These are phyloP conservation scores for Cantharis nigra DNA, from an alignment of 2,888 invertebrate genomes.

Conservation along the genomic window DNA sequence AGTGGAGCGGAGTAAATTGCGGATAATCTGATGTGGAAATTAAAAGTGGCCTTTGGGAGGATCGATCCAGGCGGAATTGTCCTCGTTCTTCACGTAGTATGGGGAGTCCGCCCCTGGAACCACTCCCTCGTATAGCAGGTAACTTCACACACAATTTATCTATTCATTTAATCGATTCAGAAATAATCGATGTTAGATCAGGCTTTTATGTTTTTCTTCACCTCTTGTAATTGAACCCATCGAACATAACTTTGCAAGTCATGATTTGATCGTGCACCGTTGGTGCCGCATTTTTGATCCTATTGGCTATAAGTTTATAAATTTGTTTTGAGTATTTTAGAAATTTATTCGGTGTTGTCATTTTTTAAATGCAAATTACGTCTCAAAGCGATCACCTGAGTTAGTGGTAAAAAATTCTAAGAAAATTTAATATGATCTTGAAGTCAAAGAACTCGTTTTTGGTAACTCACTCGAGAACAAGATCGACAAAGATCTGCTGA, in stretches of 20 bases:
- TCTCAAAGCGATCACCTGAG: background rate
- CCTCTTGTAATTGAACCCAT: background rate
- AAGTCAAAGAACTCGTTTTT: background rate
- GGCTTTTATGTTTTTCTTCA: background rate
- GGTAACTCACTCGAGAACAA: constrained; percentile 1
- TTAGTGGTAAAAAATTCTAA: background rate
- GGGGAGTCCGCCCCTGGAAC: background rate
- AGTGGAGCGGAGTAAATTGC: no score
- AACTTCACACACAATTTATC: background rate
- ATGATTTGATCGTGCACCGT: background rate
- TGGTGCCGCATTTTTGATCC: background rate
- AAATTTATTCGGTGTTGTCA: background rate
- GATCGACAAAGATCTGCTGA: constrained; percentile 4
- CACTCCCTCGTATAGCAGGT: background rate
- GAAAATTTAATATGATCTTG: background rate
- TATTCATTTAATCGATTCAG: background rate
- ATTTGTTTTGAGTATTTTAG: background rate
- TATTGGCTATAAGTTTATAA: background rate
- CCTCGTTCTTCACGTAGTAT: background rate
- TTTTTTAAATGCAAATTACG: background rate
- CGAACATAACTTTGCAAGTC: background rate
- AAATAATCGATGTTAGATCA: background rate
- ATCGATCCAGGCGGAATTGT: background rate
- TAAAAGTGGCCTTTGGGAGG: background rate
- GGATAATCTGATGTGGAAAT: no score